phyloP scores from a whole-genome alignment of 2,797 vertebrate species.

The Pogoniulus pusillus region DNA sequence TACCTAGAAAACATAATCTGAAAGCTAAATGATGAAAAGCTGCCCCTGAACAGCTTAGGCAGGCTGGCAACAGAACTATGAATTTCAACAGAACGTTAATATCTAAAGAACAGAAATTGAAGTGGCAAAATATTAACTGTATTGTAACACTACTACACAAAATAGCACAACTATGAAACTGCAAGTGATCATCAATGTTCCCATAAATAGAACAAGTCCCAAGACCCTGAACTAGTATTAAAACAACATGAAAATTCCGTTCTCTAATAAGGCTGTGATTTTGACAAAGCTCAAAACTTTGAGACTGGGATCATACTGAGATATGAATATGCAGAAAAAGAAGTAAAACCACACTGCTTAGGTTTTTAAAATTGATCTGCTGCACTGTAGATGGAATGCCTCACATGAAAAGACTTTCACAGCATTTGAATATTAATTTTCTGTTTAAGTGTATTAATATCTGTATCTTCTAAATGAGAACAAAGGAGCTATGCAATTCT shows the following conservation, averaged over 20 bases:
- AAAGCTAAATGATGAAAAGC: background rate
- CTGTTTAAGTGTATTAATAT: slow-evolving; percentile 1
- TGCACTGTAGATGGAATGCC: background rate
- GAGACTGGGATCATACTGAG: background rate
- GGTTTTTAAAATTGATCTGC: background rate
- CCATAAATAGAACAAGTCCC: background rate
- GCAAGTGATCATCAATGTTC: background rate
- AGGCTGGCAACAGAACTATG: background rate
- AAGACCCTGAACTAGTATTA: background rate
- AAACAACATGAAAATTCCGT: background rate
- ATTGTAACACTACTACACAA: background rate
- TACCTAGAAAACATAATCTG: background rate
- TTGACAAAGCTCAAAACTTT: background rate
- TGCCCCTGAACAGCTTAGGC: background rate
- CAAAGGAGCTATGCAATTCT: background rate
- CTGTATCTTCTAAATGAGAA: background rate
- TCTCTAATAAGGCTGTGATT: background rate
- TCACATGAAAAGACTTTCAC: background rate
- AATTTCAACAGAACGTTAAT: background rate
- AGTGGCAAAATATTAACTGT: background rate
- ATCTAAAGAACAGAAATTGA: background rate
- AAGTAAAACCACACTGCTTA: background rate
- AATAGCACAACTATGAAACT: background rate
- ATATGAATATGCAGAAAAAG: background rate
- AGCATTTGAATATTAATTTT: background rate